phyloP scores from a whole-genome alignment of 2,888 invertebrate genomes.

The Ellobium chinense region DNA sequence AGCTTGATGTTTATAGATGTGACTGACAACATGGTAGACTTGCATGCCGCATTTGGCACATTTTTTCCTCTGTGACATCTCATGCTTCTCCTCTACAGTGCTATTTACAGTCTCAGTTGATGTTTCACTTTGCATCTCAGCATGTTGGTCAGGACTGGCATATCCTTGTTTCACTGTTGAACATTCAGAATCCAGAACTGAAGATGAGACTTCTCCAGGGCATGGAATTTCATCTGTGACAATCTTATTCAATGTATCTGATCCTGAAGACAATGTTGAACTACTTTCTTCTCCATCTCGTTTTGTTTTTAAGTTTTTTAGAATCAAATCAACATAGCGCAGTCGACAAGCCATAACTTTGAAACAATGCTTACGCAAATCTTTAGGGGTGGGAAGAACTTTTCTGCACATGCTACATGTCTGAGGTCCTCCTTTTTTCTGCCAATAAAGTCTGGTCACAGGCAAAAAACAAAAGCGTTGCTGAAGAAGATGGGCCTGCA shows the following conservation, averaged over 20 bases:
- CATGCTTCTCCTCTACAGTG: background rate
- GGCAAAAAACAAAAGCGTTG: slow-evolving; percentile 30
- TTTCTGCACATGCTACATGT: slow-evolving; percentile 32
- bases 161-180: too few species aligned
- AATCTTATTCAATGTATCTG: too few species aligned
- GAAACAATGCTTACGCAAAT: slow-evolving; percentile 40
- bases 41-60: background rate
- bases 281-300: too few species aligned
- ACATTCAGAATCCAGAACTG: background rate
- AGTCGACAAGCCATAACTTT: slow-evolving; percentile 35
- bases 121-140: too few species aligned
- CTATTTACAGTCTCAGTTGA: too few species aligned
- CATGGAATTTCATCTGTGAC: too few species aligned
- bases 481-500: slow-evolving; percentile 34
- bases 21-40: background rate
- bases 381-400: background rate
- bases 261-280: too few species aligned
- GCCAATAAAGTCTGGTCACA: slow-evolving; percentile 20
- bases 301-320: too few species aligned
- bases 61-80: background rate
- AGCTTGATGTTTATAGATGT: slow-evolving; percentile 5
- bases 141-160: too few species aligned
- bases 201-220: slow-evolving; percentile 2
- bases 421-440: background rate
- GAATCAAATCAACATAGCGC: slow-evolving; percentile 24